These are phyloP conservation scores for Agonopterix arenella DNA, from an alignment of 2,888 invertebrate genomes.

Conservation along the genomic window DNA sequence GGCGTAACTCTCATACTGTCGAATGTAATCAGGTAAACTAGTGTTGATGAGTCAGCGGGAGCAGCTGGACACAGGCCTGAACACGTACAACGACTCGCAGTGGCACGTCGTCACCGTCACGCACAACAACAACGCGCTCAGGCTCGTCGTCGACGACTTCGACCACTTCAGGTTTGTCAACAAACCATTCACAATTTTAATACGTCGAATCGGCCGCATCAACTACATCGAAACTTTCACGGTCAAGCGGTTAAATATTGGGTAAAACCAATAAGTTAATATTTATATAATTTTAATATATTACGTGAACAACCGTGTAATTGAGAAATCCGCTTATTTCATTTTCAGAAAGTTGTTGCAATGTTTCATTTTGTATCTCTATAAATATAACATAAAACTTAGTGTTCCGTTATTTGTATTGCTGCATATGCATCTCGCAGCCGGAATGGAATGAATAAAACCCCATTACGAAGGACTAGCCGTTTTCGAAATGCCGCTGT, in stretches of 20 bases:
- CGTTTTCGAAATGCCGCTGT: no score
- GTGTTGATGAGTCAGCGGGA: constrained; percentile 83
- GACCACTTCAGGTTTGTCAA: constrained; percentile 78
- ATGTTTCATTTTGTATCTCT: no score
- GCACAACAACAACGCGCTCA: constrained; percentile 81
- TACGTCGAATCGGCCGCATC: background rate
- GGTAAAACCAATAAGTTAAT: no score
- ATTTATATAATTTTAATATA: no score
- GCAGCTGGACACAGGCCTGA: constrained; percentile 77
- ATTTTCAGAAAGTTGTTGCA: no score
- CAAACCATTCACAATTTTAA: constrained; percentile 7
- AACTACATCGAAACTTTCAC: background rate
- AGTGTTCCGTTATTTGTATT: no score
- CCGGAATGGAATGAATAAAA: no score
- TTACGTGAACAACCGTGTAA: no score
- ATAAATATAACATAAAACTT: no score
- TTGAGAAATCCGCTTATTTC: no score
- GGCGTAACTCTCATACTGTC: background rate
- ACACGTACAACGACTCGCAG: constrained; percentile 88
- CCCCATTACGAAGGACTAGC: no score
- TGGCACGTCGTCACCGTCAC: constrained; percentile 96
- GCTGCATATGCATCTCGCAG: no score
- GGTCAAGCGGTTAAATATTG: background rate
- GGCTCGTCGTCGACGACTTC: constrained; percentile 91
- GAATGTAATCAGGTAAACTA: constrained; percentile 50